A percentile compares a stretch with the other conserved stretches of the same genome.
Conservation (phyloP, 2,797 vertebrate species). For the Siniperca obscura region DNA sequence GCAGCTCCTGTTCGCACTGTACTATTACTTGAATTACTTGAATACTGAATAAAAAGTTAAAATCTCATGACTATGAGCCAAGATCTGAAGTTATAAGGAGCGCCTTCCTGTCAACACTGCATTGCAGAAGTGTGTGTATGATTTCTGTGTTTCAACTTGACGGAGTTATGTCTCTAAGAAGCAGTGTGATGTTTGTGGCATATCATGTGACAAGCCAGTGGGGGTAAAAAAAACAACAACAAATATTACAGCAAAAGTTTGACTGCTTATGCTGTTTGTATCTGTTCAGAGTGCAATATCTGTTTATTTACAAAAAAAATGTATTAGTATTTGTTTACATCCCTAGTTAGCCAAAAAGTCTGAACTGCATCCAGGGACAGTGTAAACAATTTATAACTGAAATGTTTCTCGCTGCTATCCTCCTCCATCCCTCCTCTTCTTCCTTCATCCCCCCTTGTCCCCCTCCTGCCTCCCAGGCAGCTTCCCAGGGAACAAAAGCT, state of each 20-base stretch:
- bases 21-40: too few relatives aligned
- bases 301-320: background rate
- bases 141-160: background rate
- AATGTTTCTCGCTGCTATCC: slow-evolving; percentile 4
- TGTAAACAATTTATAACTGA: slow-evolving; percentile 27
- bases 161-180: background rate
- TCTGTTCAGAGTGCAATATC: background rate
- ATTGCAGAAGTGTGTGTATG: background rate
- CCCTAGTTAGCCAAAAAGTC: slow-evolving; percentile 12
- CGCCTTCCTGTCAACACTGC: background rate
- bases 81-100: background rate
- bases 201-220: background rate
- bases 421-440: slow-evolving; percentile 2
- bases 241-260: background rate
- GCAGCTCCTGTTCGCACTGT: background rate
- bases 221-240: background rate
- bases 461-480: slow-evolving; percentile 32
- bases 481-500: slow-evolving; percentile 51
- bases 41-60: background rate
- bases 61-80: background rate
- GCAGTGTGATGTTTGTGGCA: background rate
- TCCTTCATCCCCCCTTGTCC: background rate
- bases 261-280: background rate
- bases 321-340: slow-evolving; percentile 8
- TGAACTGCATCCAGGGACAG: slow-evolving; percentile 3